Conservation (phyloP, 2,113 vertebrate genomes). For the Todiramphus saurophagus region DNA sequence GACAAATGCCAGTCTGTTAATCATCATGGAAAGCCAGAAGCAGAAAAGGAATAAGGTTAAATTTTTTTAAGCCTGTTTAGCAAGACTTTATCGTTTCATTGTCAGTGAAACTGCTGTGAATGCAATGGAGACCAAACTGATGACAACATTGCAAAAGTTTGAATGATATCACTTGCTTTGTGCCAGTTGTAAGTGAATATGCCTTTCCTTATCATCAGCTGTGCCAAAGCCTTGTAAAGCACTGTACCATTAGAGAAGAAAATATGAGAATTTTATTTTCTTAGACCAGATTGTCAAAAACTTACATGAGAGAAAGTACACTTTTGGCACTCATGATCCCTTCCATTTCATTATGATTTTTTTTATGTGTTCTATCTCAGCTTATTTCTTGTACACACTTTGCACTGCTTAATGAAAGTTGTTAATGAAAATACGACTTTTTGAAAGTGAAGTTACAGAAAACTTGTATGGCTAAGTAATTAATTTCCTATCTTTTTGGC, state of each 20-base stretch:
- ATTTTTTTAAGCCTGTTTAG: background rate
- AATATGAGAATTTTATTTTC: background rate
- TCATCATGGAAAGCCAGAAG: background rate
- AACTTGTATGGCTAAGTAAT: constrained; percentile 1
- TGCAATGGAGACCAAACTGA: background rate
- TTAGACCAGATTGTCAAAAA: background rate
- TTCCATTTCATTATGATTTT: background rate
- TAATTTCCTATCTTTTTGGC: constrained; percentile 24
- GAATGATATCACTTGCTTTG: background rate
- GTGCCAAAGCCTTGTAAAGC: background rate
- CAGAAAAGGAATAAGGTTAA: background rate
- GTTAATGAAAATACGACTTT: constrained; percentile 11
- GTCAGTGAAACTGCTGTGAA: background rate
- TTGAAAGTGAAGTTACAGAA: constrained; percentile 10
- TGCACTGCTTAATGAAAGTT: constrained; percentile 1
- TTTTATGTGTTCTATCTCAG: background rate
- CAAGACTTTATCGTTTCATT: background rate
- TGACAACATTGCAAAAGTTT: background rate
- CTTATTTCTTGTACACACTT: background rate
- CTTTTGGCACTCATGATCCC: background rate
- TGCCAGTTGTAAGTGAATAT: background rate
- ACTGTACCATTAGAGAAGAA: background rate
- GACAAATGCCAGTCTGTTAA: constrained; percentile 6
- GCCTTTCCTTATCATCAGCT: background rate
- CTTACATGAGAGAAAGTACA: background rate